Conservation (phyloP, 2,888 invertebrate genomes). For the Latrodectus elegans region DNA sequence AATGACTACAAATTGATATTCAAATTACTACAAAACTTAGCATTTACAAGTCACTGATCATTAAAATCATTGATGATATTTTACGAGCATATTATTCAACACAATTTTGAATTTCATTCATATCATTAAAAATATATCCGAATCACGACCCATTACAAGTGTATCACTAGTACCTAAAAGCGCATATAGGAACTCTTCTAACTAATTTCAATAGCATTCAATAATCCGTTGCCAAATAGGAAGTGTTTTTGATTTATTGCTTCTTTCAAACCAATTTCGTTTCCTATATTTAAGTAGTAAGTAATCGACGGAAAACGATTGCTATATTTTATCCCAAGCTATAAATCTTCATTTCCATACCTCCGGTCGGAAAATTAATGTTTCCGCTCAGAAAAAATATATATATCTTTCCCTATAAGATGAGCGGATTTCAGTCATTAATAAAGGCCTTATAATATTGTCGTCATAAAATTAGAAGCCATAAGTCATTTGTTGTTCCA, state of each 20-base stretch:
- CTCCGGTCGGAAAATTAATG: slow-evolving; percentile 58
- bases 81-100: too few relatives aligned
- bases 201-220: slow-evolving; percentile 17
- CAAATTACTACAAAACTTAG: too few relatives aligned
- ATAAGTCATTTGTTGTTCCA: slow-evolving; percentile 57
- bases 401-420: slow-evolving; percentile 52
- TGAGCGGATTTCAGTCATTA: slow-evolving; percentile 64
- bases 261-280: slow-evolving; percentile 61
- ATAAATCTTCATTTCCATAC: slow-evolving; percentile 67
- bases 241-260: slow-evolving; percentile 48
- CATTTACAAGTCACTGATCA: too few relatives aligned
- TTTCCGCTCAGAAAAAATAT: slow-evolving; percentile 38
- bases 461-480: slow-evolving; percentile 54
- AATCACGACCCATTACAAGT: too few relatives aligned
- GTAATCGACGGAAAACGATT: slow-evolving; percentile 61
- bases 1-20: too few relatives aligned
- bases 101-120: too few relatives aligned
- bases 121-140: too few relatives aligned
- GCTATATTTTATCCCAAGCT: slow-evolving; percentile 53
- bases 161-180: too few relatives aligned
- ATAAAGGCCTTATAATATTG: slow-evolving; percentile 65
- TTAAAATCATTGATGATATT: too few relatives aligned
- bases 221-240: slow-evolving; percentile 46
- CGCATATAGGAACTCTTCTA: not conserved
- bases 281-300: slow-evolving; percentile 67